phyloP scores from a whole-genome alignment of 2,113 vertebrate genomes.

The Caloenas nicobarica region DNA sequence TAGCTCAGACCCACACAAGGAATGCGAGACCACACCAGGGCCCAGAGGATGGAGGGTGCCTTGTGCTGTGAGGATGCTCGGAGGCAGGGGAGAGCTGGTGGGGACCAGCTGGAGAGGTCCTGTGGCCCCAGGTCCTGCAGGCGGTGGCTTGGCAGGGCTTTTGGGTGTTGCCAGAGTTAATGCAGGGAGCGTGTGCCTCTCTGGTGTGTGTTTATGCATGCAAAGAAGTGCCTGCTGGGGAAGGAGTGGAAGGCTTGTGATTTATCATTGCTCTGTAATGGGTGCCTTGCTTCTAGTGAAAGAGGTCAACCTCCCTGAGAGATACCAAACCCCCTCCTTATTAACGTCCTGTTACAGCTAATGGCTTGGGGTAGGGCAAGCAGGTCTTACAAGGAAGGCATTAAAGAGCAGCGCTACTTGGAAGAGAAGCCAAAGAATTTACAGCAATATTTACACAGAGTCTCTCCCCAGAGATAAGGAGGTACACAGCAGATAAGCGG shows the following conservation, averaged over 20 bases:
- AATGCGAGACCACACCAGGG: not conserved
- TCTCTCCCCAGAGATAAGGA: slow-evolving; percentile 64
- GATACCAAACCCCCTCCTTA: slow-evolving; percentile 77
- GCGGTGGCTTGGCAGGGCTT: not conserved
- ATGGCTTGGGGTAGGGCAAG: slow-evolving; percentile 77
- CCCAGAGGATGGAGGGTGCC: not conserved
- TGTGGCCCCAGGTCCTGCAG: rapidly evolving
- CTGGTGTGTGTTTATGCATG: slow-evolving; percentile 69
- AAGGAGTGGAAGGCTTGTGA: slow-evolving; percentile 74
- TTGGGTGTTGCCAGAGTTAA: slow-evolving; percentile 49
- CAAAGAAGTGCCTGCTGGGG: slow-evolving; percentile 71
- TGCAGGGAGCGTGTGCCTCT: not conserved
- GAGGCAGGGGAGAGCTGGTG: not conserved
- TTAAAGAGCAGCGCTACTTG: slow-evolving; percentile 67
- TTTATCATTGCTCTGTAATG: slow-evolving; percentile 78
- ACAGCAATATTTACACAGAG: slow-evolving; percentile 65
- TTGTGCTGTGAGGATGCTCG: not conserved
- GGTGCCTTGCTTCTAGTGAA: slow-evolving; percentile 72
- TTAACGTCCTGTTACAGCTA: slow-evolving; percentile 78
- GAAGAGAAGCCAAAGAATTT: slow-evolving; percentile 72
- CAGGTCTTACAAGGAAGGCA: slow-evolving; percentile 76
- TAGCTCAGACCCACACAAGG: not conserved
- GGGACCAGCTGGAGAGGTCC: not conserved
- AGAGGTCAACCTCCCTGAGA: slow-evolving; percentile 73
- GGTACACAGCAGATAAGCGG: slow-evolving; percentile 68